A percentile compares a stretch with the other conserved stretches of the same genome.
Conservation (phyloP, 1,140 invertebrate genomes). For the Onthophagus taurus region DNA sequence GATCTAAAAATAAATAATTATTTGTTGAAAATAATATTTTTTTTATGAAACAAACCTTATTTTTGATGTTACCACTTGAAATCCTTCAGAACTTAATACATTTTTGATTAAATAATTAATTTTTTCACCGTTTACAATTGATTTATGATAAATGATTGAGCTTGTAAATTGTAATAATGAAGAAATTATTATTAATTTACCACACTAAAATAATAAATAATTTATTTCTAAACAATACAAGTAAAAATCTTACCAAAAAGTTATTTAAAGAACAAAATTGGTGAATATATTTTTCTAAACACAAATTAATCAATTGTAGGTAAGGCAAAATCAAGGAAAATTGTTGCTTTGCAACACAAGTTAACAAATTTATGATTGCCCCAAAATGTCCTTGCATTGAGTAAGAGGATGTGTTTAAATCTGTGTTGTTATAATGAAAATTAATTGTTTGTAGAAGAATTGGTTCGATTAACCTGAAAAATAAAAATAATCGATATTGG, state of each 20-base stretch:
- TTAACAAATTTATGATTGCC: conserved; percentile 36
- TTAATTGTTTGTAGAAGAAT: conserved; percentile 40
- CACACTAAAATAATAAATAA: conserved; percentile 27
- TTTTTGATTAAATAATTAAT: conserved; percentile 15
- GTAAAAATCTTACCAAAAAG: conserved; percentile 25
- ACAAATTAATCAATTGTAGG: conserved; percentile 14
- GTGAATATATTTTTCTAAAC: conserved; percentile 30
- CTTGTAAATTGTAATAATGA: conserved; percentile 23
- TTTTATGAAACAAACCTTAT: conserved; percentile 27
- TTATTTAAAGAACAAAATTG: conserved; percentile 29
- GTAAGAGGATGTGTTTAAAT: conserved; percentile 38
- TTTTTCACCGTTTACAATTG: conserved; percentile 5
- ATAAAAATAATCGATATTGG: conserved; percentile 14
- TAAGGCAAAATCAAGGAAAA: conserved; percentile 14
- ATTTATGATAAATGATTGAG: conserved; percentile 12
- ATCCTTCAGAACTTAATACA: conserved; percentile 23
- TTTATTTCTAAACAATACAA: conserved; percentile 11
- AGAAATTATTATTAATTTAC: conserved; percentile 32
- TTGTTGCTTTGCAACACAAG: conserved; percentile 16
- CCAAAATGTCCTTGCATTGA: conserved; percentile 42
- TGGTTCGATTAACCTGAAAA: conserved; percentile 32
- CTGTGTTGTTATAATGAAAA: conserved; percentile 44
- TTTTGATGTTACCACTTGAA: conserved; percentile 24
- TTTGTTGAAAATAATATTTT: no score
- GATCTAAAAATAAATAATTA: conserved; percentile 34